Evolutionary conservation across 2,797 vertebrate genomes (phyloP), one percentile per base, ranked within the genome.

Genomic region (Sebastes hopkinsi): DNA sequence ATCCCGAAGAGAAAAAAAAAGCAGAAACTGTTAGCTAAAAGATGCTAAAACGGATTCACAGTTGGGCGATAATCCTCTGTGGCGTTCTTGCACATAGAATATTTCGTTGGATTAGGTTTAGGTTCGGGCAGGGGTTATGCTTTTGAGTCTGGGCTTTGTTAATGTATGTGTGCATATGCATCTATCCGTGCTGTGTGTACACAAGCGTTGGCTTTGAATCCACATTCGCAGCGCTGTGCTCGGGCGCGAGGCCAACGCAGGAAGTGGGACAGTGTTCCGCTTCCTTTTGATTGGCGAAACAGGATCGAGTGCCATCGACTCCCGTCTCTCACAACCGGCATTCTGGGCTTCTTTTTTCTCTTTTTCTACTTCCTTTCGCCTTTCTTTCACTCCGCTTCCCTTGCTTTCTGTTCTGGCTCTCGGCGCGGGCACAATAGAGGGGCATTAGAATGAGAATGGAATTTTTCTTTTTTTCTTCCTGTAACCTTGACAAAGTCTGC

Each of bases 231-330:
- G 58, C 1, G 34, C 61, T 46, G 64, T 20, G 58, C 67, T 89
- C 56, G 13, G 87, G 89, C 91, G 18, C 4, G 0, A 11, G 52
- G 89, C 90, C 91, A 90, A 16, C 29, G 2, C 76, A 87, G 90
- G 87, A 93, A 91, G 86, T 73, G 84, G 88, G 78, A 75, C 71
- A 18, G 72, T 20, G 77, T 74, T 90, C 75, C 36, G 74, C 88
- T 78, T 62, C 69, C 78, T 84, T 50, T 83, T 92, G 90, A 94
- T 80, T 92, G 92, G 80, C 67, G 59, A 75, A 76, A 78, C 70
- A 20, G 87, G 86, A 90, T 85, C 85, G 79, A 88, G 86, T 77
- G 67, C 70, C 80, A 77, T 81, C 54, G 72, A 84, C 87, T 88
- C 62, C 18, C 0, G 46, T 79, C 84, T 81, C 80, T 90, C 80